Base-by-base conservation (phyloP, 2,797 vertebrate genomes). In the Sciurus carolinensis region DNA sequence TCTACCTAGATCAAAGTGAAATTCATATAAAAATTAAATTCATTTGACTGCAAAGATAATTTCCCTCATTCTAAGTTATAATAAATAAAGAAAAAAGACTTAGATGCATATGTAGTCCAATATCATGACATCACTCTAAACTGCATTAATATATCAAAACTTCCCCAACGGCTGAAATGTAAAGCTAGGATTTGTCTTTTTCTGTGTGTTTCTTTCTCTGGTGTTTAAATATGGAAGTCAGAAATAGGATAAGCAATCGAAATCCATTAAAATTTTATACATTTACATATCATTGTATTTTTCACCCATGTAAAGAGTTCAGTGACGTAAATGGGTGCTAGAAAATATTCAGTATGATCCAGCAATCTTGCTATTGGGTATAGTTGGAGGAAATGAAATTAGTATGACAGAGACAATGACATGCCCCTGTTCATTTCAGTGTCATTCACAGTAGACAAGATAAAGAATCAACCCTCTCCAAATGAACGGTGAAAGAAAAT, bases 221-320 rank as follows among this genome's bases (percentile, higher is more conserved):
- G 11, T 54, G 12, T 90, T 87, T 67, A 85, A 93, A 91, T 64
- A 50, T 64, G 26, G 24, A 64, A 87, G 93, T n/a, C 36, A 47
- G 42, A 84, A 90, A 87, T 28, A 62, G 36, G n/a, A 87, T 59
- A 24, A 77, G 22, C 62, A 85, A 69, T 69, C 62, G 22, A 67
- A 75, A 54, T 44, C 3, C 33, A 69, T 22, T 77, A 72, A 77
- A 75, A 59, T 28, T 84, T 67, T 82, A 50, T 64, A 71, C 87
- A 33, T 66, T 14, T 42, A 14, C 4, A 47, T 83, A 30, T 13
- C 39, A 28, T 66, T 47, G 18, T 85, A 50, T 69, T 52, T 59
- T 39, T 88, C 18, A 59, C 5, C 1, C 47, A 44, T 14, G 3
- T 39, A 76, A 30, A 59, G 90, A 62, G 8, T 18, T 72, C 2